Evolutionary conservation across 2,888 invertebrate genomes (phyloP).

Genomic region (Oxycera nigricornis): DNA sequence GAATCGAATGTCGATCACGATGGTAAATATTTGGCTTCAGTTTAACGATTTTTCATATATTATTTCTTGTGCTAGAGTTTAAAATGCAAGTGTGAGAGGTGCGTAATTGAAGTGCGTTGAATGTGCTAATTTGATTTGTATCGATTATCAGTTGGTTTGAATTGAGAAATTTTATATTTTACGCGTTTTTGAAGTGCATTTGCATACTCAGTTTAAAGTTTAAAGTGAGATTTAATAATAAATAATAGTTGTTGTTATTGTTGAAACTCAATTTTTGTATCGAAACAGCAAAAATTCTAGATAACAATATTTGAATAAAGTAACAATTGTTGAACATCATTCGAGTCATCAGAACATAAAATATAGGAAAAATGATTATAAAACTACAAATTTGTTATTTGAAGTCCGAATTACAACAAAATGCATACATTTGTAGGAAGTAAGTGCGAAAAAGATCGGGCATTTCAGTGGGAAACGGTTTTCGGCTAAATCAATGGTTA

Average conservation of each 20-base stretch:
- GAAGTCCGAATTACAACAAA: no score
- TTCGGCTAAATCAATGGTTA: no score
- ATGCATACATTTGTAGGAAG: no score
- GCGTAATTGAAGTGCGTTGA: background rate
- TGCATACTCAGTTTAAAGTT: background rate
- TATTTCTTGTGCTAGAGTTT: no score
- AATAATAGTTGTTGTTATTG: background rate
- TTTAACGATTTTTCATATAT: no score
- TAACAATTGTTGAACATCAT: background rate
- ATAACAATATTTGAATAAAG: background rate
- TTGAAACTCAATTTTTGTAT: background rate
- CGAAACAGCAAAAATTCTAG: no score
- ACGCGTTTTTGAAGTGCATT: background rate
- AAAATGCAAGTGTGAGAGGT: background rate
- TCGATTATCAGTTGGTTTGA: background rate
- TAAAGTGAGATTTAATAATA: background rate
- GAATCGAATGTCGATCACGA: constrained; percentile 68
- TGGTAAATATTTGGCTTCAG: constrained; percentile 59
- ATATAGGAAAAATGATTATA: background rate
- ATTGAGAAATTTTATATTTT: background rate
- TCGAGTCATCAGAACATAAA: background rate
- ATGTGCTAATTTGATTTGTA: background rate
- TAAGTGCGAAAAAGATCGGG: no score
- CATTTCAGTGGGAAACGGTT: no score
- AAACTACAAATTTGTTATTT: background rate